Base-by-base conservation (phyloP, 2,113 vertebrate genomes). In the Propithecus coquereli region DNA sequence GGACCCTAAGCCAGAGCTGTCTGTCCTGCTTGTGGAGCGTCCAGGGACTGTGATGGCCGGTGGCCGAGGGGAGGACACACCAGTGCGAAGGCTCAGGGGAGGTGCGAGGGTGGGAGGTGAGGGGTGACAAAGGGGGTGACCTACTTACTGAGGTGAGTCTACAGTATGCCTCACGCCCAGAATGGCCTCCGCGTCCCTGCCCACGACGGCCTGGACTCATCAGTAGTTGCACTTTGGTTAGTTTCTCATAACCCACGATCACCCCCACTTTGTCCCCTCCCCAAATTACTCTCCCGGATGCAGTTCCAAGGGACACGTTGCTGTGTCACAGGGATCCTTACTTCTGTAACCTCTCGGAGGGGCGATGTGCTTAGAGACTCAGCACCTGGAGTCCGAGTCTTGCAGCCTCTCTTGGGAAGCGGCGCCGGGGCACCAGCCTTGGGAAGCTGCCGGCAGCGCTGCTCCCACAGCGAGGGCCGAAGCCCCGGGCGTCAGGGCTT, bases 251-350 rank as follows among this genome's bases (percentile, higher is more conserved):
- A 37, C 54, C 66, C 27, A 25, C 66, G 4, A 3, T 10, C 8
- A 10, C 57, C 43, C 27, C 45, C 2, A 1, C 40, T 61, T 16
- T 23, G 18, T 40, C 23, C 8, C 22, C 50, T 18, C 37, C 20
- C 8, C 52, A 40, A 3, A 5, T 43, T 10, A 47, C 57, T 18
- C 40, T 25, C 1, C 45, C 27, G 0, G 0, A 4, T 1, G 12
- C 1, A 9, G 66, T 10, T n/a, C 52, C 30, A 23, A 52, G 16
- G 57, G 27, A 8, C 18, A 3, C 0, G 0, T 20, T 0, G 4
- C 6, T 17, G 1, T 18, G 17, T 17, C 20, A 14, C 1, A 6
- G 2, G 1, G 27, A 32, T 17, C 18, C 6, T 6, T 1, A 6
- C 17, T 43, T 32, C 47, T 85, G 34, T 8, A 10, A 8, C 16